These are phyloP conservation scores for Zapornia atra DNA, from an alignment of 2,113 vertebrate species.

Conservation along the genomic window DNA sequence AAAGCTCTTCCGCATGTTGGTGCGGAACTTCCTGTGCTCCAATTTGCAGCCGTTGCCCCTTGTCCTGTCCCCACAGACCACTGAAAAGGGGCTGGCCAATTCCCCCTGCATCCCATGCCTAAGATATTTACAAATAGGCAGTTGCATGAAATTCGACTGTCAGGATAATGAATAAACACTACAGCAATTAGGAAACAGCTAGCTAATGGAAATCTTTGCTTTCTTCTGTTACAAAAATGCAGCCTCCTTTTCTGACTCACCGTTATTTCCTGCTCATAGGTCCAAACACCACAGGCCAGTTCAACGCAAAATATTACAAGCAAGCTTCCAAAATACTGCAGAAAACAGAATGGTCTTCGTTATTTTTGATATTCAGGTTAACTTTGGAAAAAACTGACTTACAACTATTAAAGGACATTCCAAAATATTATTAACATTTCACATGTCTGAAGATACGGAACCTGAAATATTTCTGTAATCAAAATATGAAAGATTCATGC, in stretches of 20 bases:
- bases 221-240: slow-evolving; percentile 20
- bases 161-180: background rate
- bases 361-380: background rate
- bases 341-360: slow-evolving; percentile 49
- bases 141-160: slow-evolving; percentile 1
- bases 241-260: slow-evolving; percentile 73
- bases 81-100: too few species aligned
- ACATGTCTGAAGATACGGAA: background rate
- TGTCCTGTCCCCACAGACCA: too few species aligned
- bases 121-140: too few species aligned
- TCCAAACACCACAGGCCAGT: slow-evolving; percentile 95
- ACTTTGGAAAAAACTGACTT: background rate
- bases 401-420: background rate
- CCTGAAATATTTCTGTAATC: background rate
- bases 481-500: background rate
- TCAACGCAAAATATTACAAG: slow-evolving; percentile 96
- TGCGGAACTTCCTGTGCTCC: too few species aligned
- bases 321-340: slow-evolving; percentile 94
- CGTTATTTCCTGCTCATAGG: slow-evolving; percentile 88
- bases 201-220: slow-evolving; percentile 18
- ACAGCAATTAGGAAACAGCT: slow-evolving; percentile 17
- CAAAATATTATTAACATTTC: background rate
- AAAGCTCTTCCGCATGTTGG: too few species aligned
- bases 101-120: too few species aligned
- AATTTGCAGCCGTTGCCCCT: too few species aligned